These are phyloP conservation scores for Halictus ligatus DNA, from an alignment of 2,888 invertebrate species.

Conservation along the genomic window DNA sequence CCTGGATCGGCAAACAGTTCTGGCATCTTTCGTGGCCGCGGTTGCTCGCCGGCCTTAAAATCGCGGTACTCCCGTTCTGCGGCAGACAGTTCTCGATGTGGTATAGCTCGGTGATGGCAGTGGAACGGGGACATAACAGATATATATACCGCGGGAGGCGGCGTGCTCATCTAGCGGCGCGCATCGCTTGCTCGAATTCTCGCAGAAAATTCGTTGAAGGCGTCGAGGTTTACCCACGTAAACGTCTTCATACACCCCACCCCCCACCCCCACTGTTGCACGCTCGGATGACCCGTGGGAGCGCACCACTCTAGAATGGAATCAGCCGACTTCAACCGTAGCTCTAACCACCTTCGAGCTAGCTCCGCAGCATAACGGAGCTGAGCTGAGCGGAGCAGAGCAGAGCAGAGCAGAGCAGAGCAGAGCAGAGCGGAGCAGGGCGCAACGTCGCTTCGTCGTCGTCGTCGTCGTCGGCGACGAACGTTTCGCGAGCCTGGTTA, in stretches of 20 bases:
- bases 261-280: constrained; percentile 58
- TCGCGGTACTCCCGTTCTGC: constrained; percentile 55
- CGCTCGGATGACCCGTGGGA: constrained; percentile 71
- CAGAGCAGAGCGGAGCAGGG: neutral
- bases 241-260: constrained; percentile 74
- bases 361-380: constrained; percentile 32
- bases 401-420: neutral
- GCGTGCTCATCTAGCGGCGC: constrained; percentile 26
- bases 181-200: constrained; percentile 30
- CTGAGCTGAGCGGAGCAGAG: neutral
- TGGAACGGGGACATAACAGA: constrained; percentile 30
- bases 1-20: constrained; percentile 38
- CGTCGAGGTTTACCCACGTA: constrained; percentile 69
- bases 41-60: constrained; percentile 59
- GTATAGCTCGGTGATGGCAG: neutral
- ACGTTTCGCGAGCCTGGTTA: constrained; percentile 72
- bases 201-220: constrained; percentile 67
- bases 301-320: constrained; percentile 48
- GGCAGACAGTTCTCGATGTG: constrained; percentile 71
- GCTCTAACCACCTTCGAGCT: constrained; percentile 42
- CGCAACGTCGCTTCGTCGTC: neutral
- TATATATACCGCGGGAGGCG: constrained; percentile 12
- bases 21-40: constrained; percentile 34
- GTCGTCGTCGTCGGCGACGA: constrained; percentile 48
- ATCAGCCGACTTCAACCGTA: constrained; percentile 39